Evolutionary conservation across 2,888 invertebrate species (phyloP).

Genomic region (Nebria salina): DNA sequence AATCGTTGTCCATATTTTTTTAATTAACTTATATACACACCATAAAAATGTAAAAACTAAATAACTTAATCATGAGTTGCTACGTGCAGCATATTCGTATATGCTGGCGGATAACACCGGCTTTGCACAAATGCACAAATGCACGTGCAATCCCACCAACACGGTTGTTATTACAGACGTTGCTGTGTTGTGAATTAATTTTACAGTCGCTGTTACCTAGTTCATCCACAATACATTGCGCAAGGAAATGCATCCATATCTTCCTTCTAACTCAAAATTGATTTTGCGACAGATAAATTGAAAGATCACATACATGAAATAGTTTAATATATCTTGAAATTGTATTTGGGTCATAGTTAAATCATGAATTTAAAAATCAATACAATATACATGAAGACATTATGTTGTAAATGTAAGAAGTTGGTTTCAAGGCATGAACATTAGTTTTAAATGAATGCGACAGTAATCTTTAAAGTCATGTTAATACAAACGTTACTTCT

Average conservation of each 20-base stretch:
- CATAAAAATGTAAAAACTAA: not conserved
- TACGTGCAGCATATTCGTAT: not conserved
- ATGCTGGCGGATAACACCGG: not conserved
- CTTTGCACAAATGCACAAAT: not conserved
- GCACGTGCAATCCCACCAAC: not conserved
- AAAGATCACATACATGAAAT: not conserved
- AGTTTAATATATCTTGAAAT: not conserved
- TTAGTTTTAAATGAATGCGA: conserved; percentile 19
- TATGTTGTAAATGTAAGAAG: conserved; percentile 16
- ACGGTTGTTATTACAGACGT: not conserved
- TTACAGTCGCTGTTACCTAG: too few relatives aligned
- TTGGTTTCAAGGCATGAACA: not conserved
- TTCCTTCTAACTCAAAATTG: too few relatives aligned
- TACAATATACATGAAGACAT: conserved; percentile 28
- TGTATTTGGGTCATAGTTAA: not conserved
- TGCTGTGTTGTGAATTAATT: not conserved
- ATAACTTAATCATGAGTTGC: not conserved
- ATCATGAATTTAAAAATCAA: conserved; percentile 15
- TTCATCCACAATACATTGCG: too few relatives aligned
- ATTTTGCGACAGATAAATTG: too few relatives aligned
- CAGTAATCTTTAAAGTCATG: conserved; percentile 33
- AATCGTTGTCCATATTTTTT: conserved; percentile 26
- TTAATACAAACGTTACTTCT: not conserved
- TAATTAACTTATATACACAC: conserved; percentile 36
- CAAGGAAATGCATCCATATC: too few relatives aligned